A percentile compares a stretch with the other conserved stretches of the same genome.
Conservation (phyloP, 2,113 vertebrate genomes). For the Shinisaurus crocodilurus region DNA sequence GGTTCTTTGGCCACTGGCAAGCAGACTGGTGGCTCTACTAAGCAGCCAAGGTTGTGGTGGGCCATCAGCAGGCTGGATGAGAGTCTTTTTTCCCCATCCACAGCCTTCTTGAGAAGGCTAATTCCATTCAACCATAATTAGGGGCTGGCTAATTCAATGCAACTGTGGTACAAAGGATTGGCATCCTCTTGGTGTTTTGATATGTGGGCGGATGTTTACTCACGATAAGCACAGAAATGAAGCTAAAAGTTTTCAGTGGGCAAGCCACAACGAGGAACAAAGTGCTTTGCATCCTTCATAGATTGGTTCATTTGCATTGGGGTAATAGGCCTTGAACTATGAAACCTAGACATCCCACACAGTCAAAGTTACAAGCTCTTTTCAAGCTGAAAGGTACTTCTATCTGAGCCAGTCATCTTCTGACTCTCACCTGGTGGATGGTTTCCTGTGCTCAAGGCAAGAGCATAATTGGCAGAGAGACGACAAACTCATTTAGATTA, state of each 20-base stretch:
- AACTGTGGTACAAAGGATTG: conserved; percentile 34
- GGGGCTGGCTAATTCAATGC: conserved; percentile 30
- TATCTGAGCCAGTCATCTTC: background rate
- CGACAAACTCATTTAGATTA: background rate
- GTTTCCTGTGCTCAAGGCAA: conserved; percentile 12
- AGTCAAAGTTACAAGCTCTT: background rate
- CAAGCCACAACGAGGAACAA: conserved; percentile 22
- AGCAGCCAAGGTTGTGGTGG: background rate
- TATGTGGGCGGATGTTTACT: conserved; percentile 42
- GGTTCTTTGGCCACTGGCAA: conserved; percentile 28
- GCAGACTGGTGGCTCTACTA: conserved; percentile 10
- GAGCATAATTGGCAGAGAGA: background rate
- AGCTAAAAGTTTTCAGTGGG: conserved; percentile 30
- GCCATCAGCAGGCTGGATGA: background rate
- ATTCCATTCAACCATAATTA: conserved; percentile 28
- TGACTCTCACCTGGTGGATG: background rate
- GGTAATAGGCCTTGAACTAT: conserved; percentile 19
- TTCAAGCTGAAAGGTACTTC: background rate
- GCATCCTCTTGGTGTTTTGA: conserved; percentile 33
- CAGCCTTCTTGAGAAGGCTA: conserved; percentile 1
- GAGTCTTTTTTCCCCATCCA: conserved; percentile 1
- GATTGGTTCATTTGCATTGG: conserved; percentile 13
- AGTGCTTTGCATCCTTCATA: conserved; percentile 13
- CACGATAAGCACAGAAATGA: conserved; percentile 21
- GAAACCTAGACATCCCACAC: conserved; percentile 6